Evolutionary conservation across 2,797 vertebrate species (phyloP).

Genomic region (Eleutherodactylus coqui): DNA sequence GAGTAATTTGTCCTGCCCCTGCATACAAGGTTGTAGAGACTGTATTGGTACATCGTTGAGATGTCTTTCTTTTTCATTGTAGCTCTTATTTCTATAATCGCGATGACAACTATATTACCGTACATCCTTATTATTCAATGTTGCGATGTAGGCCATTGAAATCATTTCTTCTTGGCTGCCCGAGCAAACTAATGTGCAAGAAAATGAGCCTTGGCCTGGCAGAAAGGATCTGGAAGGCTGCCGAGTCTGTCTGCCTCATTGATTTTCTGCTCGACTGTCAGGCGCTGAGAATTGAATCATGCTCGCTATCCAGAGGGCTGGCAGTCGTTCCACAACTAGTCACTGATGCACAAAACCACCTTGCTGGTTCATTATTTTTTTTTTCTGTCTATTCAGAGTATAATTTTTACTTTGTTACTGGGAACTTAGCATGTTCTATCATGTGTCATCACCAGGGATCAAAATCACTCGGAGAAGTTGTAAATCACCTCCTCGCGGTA

Average conservation of each 20-base stretch:
- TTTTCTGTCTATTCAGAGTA: slow-evolving; percentile 39
- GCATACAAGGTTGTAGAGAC: background rate
- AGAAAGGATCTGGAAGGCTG: slow-evolving; percentile 57
- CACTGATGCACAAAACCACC: slow-evolving; percentile 60
- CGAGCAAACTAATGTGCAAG: slow-evolving; percentile 59
- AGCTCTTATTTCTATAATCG: slow-evolving; percentile 54
- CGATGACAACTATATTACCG: slow-evolving; percentile 60
- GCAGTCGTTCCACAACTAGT: slow-evolving; percentile 59
- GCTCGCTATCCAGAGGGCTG: slow-evolving; percentile 54
- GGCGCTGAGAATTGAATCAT: slow-evolving; percentile 61
- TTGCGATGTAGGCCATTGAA: slow-evolving; percentile 62
- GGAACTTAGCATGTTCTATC: slow-evolving; percentile 13
- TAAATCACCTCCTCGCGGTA: slow-evolving; percentile 4
- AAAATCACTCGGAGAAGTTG: background rate
- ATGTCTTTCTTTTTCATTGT: slow-evolving; percentile 44
- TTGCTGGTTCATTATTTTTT: slow-evolving; percentile 43
- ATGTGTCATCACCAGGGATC: slow-evolving; percentile 28
- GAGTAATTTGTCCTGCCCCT: background rate
- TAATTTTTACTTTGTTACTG: slow-evolving; percentile 43
- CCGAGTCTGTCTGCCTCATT: slow-evolving; percentile 60
- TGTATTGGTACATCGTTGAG: slow-evolving; percentile 20
- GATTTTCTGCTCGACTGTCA: slow-evolving; percentile 62
- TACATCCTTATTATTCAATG: slow-evolving; percentile 59
- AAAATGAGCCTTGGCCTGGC: slow-evolving; percentile 60
- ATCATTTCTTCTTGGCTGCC: slow-evolving; percentile 62